Base-by-base conservation (phyloP, 2,797 vertebrate species). In the Cetoscarus ocellatus region DNA sequence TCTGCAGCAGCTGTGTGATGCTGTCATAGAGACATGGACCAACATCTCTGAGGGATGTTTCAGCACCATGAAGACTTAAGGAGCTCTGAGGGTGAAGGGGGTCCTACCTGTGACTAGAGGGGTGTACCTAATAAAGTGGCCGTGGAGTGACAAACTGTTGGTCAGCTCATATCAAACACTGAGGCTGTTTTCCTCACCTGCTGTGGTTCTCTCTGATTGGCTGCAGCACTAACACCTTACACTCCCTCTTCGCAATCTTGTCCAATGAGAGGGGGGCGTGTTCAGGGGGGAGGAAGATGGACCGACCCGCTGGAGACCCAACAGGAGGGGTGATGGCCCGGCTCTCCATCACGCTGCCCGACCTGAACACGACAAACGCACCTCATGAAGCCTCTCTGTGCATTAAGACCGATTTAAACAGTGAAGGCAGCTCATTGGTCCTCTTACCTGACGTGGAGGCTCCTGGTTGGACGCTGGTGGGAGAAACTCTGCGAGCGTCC, bases 171-270 rank as follows among this genome's bases (percentile, higher is more conserved):
- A 36, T 10, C 4, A 42, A 19, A 11, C 13, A 3, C 15, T 45
- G 5, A 7, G 15, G 55, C 34, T 1, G n/a, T 4, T 17, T 40
- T 3, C 36, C 73, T 54, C 43, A 87, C 85, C 82, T 85, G 73
- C 59, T 59, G 35, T 49, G 60, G 14, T 12, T 13, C 8, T 76
- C 47, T 2, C 54, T 52, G 38, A 52, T 3, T 3, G 35, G 52
- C 13, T 95, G 93, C 73, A 97, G 90, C 47, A 96, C 96, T 74
- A 97, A 88, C 61, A 97, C 96, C 66, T 97, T 96, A 90, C 96
- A 97, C 74, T 96, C 94, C 5, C 96, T 94, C 88, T 97, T 97
- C 80, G 96, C 96, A 36, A 97, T 96, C 90, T 97, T 97, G 87
- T 96, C 95, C 53, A 96, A 82, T 3, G 95, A 93, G 10, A 97